phyloP scores from a whole-genome alignment of 2,888 invertebrate genomes.

The Alviniconcha strummeri region DNA sequence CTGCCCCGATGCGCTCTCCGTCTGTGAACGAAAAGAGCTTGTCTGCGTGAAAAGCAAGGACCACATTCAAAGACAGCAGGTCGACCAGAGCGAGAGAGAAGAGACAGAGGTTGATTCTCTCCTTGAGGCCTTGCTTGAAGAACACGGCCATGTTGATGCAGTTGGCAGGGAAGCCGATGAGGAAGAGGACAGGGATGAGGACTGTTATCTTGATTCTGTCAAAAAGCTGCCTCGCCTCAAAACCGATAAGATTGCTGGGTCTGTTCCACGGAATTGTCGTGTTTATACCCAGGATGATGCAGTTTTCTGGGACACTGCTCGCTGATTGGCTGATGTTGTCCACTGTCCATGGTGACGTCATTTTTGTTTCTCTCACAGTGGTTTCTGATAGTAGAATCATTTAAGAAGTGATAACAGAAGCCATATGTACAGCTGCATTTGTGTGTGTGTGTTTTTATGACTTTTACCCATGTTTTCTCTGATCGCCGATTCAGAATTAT shows the following conservation, averaged over 20 bases:
- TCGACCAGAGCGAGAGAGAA: not conserved
- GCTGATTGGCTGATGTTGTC: not conserved
- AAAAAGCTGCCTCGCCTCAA: not conserved
- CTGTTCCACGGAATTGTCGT: not conserved
- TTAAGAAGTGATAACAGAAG: no score
- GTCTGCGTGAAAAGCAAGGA: not conserved
- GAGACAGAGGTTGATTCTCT: slow-evolving; percentile 8
- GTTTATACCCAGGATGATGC: not conserved
- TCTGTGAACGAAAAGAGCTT: not conserved
- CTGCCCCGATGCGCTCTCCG: not conserved
- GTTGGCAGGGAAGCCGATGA: slow-evolving; percentile 3
- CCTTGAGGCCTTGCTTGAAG: slow-evolving; percentile 7
- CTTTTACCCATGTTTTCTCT: no score
- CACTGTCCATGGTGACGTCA: not conserved
- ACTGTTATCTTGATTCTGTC: not conserved
- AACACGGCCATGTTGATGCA: slow-evolving; percentile 15
- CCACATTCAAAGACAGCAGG: not conserved
- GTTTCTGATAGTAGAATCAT: no score
- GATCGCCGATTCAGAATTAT: no score
- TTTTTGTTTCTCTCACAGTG: not conserved
- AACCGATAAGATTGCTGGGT: not conserved
- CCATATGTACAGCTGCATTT: no score
- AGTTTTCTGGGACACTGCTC: not conserved
- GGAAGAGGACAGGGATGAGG: not conserved
- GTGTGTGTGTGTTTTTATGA: no score